Evolutionary conservation across 2,888 invertebrate genomes (phyloP), one percentile per base, ranked within the genome.

Genomic region (Aquatica leii): DNA sequence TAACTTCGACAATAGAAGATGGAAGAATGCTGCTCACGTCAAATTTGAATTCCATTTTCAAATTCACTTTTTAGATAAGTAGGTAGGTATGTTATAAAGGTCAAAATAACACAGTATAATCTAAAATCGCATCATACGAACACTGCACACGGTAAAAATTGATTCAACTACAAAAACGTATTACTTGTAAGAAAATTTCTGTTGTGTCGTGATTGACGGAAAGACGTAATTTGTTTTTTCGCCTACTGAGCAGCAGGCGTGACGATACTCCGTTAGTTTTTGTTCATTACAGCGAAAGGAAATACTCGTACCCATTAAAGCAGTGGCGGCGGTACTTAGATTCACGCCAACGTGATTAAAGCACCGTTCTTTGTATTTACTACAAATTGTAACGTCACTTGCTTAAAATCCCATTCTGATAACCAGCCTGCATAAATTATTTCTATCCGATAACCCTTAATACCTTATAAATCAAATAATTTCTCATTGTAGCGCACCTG

Each of bases 1-100:
- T 80, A 61, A 86, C 80, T 73, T 83, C 84, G 59, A 85, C 82
- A 58, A 86, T 83, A 40, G 83, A 81, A 59, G 82, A 77, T 59
- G 81, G 81, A 74, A 86, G 85, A 46, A 86, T 76, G 51, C 84
- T 83, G 70, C 80, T 82, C 55, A 86, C 78, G 74, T 84, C 81
- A 75, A 86, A 86, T 69, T 84, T 82, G 78, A 86, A 86, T 71
- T 86, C 86, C 82, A 85, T 86, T 78, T 80, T 82, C 34, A 62
- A 43, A 31, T 43, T 49, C 62, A 63, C 58, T 56, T 40, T 46
- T 24, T 20, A 35, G 21, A 59, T 54, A 5, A 20, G 46, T 17
- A 37, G 3, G 37, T 3, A 62, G 58, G 46, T 51, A 35, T 20
- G 54, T 31, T 40, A 31, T 43, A 59, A 58, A 62, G 62, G 58